These are phyloP conservation scores for Phalacrocorax brasilianus DNA, from an alignment of 2,113 vertebrate species.

Conservation along the genomic window DNA sequence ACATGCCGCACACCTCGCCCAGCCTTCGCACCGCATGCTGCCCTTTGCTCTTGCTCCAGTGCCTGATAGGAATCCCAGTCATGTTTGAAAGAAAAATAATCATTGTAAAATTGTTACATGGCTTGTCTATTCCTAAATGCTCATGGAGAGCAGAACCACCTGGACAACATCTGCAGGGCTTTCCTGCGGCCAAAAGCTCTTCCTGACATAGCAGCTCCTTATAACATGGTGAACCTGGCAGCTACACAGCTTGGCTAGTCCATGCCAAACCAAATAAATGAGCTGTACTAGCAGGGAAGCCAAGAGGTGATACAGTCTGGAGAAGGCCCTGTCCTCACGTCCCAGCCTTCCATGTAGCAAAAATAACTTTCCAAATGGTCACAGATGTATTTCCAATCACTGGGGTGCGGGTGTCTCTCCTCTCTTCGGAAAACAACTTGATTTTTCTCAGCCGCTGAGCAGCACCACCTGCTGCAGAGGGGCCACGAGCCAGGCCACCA, in stretches of 20 bases:
- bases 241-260: background rate
- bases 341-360: constrained; percentile 37
- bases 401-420: background rate
- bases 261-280: constrained; percentile 52
- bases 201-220: constrained; percentile 44
- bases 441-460: background rate
- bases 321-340: background rate
- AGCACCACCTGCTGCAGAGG: background rate
- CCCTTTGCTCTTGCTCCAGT: background rate
- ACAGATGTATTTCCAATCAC: constrained; percentile 26
- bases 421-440: background rate
- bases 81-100: background rate
- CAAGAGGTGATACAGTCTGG: constrained; percentile 36
- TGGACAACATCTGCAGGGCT: constrained; percentile 34
- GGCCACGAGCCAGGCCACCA: rapidly evolving
- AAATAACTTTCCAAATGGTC: background rate
- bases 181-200: constrained; percentile 15
- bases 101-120: background rate
- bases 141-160: constrained; percentile 25
- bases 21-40: rapidly evolving
- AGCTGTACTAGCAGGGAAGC: constrained; percentile 19
- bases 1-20: background rate
- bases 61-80: background rate
- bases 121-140: background rate
- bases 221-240: constrained; percentile 41